These are phyloP conservation scores for Borostomias antarcticus DNA, from an alignment of 2,797 vertebrate species.

Conservation along the genomic window DNA sequence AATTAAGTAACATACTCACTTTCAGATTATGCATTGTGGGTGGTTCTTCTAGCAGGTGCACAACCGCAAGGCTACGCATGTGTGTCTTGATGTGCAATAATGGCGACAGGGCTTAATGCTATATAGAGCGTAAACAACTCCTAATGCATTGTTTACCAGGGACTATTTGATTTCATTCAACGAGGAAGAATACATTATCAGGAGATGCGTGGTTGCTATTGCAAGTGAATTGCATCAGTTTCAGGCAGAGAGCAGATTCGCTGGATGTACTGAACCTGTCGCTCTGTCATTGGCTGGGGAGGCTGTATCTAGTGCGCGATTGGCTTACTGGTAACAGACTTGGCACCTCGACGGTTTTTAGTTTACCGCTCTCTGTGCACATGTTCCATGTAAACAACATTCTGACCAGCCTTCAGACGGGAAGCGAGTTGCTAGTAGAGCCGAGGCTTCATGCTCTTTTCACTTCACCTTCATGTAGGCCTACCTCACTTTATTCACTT, in stretches of 20 bases:
- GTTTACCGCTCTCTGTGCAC: slow-evolving; percentile 71
- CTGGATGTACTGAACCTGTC: slow-evolving; percentile 36
- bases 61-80: not conserved
- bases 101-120: slow-evolving; percentile 3
- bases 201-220: slow-evolving; percentile 67
- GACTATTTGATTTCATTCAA: slow-evolving; percentile 69
- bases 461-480: too few relatives aligned
- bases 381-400: slow-evolving; percentile 81
- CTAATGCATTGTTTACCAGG: slow-evolving; percentile 56
- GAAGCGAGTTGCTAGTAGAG: slow-evolving; percentile 12
- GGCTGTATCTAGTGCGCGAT: slow-evolving; percentile 57
- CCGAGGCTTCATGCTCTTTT: not conserved
- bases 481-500: too few relatives aligned
- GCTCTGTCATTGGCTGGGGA: slow-evolving; percentile 65
- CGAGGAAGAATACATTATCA: slow-evolving; percentile 66
- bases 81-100: not conserved
- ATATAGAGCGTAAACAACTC: slow-evolving; percentile 6
- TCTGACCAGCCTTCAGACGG: slow-evolving; percentile 53
- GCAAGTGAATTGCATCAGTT: slow-evolving; percentile 84
- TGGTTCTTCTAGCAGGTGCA: not conserved
- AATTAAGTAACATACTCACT: not conserved
- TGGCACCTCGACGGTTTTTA: slow-evolving; percentile 48
- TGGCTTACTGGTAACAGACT: slow-evolving; percentile 67
- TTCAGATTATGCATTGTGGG: not conserved
- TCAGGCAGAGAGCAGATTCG: slow-evolving; percentile 64